Evolutionary conservation across 1,140 invertebrate species (phyloP), one percentile per base, ranked within the genome.

Genomic region (Chironomus striatipennis): DNA sequence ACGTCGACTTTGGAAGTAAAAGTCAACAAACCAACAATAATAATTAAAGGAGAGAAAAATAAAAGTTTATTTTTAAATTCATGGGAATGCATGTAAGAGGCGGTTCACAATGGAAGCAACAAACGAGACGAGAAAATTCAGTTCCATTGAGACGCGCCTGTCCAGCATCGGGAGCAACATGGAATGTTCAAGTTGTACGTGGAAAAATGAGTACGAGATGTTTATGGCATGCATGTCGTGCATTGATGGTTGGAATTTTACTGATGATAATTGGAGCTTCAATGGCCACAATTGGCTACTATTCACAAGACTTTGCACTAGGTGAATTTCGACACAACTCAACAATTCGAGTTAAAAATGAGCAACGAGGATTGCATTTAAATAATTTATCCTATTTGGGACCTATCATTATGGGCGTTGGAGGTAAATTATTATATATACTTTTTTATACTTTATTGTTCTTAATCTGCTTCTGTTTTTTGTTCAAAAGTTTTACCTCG

Each of bases 371-470:
- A 65, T 92, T 94, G 80, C 92, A 95, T 79, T 85, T 96, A 43
- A 95, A 95, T 82, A 96, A 96, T 80, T 84, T 96, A 0, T 94
- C 93, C 0, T 96, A 95, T 79, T 93, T 93, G 2, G 94, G 94
- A 8, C 94, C 94, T 8, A 94, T 95, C 75, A 91, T 96, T 24
- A 96, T 96, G 94, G 94, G 94, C 43, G 89, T 96, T 47, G 94
- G 94, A 85, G 93, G 92, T 79, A 72, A 72, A 34, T 72, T 72
- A 42, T 73, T 76, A 74, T 10, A 15, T 34, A 43, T 34, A 64
- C 42, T 73, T 76, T 75, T 10, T n/a, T 34, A 43, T 34, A 64
- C 42, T 73, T 10, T 15, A 73, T 43, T 24, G 43, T 10, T 18
- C 12, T 72, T 7, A 57, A 5, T 15, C 5, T 9, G 15, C 43